Evolutionary conservation across 2,797 vertebrate species (phyloP), one percentile per base, ranked within the genome.

Genomic region (Rhabdomys pumilio): DNA sequence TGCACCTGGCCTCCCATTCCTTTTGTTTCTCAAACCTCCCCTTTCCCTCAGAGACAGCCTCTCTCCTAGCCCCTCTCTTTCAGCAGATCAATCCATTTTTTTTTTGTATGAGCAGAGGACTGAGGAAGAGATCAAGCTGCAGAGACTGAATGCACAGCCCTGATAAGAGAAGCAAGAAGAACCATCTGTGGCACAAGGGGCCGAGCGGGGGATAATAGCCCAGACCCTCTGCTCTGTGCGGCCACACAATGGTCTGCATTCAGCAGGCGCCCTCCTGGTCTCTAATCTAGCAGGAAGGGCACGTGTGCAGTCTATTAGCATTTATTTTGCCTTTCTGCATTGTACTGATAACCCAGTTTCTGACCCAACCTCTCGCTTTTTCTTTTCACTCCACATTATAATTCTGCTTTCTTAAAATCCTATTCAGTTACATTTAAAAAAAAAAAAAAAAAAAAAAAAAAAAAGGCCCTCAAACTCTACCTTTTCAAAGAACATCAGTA

Each of bases 321-420:
- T 98, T 98, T 98, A 95, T 93, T 98, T 89, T 96, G 98, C 53
- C 96, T 98, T 97, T 98, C 98, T 98, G 98, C 95, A 98, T 97
- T 96, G 93, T 97, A 97, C 98, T 97, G 98, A 98, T 98, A 98
- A 98, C 97, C 96, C 93, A 97, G 92, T 94, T 98, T 98, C 97
- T 98, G 97, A 98, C 98, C 94, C 93, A 97, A 97, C 84, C 96
- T 98, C 97, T 98, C 20, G 73, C 89, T 96, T 98, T 81, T 81
- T 91, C 97, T 97, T 96, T 98, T 98, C 97, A 97, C 76, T 98
- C 97, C 97, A 69, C 97, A 97, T 92, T 98, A 95, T 97, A 98
- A 98, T 97, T 97, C 97, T 94, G 89, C 93, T 96, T 97, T 97
- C 96, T 98, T 97, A 95, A 97, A 97, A 97, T 97, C 97, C 95